Conservation (phyloP, 2,797 vertebrate genomes). For the Crocodylus rhombifer region DNA sequence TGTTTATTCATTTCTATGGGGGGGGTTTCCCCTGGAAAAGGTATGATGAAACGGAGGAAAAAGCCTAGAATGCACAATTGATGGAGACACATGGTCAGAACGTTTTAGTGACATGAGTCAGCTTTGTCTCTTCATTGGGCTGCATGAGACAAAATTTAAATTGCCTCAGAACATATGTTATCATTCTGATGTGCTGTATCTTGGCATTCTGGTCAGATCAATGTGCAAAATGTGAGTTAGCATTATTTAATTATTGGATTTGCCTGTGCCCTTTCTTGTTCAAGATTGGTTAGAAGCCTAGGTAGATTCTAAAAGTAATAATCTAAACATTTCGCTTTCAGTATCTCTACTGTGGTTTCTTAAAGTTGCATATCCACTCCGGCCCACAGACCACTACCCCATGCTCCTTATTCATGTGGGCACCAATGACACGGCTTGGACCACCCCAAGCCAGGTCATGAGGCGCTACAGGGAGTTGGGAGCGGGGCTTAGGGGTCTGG, state of each 20-base stretch:
- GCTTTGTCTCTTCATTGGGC: background rate
- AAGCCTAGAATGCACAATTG: constrained; percentile 39
- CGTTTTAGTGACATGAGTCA: constrained; percentile 43
- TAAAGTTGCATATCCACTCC: background rate
- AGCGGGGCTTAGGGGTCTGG: too few relatives aligned
- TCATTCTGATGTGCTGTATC: background rate
- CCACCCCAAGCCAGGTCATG: too few relatives aligned
- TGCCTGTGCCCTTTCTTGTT: background rate
- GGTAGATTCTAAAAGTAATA: background rate
- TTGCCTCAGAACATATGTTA: constrained; percentile 28
- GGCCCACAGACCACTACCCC: too few relatives aligned
- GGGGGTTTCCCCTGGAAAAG: constrained; percentile 33
- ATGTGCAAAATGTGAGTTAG: constrained; percentile 9
- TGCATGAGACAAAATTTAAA: constrained; percentile 21
- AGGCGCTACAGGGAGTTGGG: too few relatives aligned
- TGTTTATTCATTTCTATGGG: constrained; percentile 34
- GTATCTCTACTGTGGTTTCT: constrained; percentile 17
- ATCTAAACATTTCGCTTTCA: constrained; percentile 35
- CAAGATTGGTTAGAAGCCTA: constrained; percentile 1
- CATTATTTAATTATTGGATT: constrained; percentile 41
- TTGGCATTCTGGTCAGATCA: constrained; percentile 16
- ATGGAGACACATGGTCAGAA: constrained; percentile 40
- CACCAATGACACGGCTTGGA: too few relatives aligned
- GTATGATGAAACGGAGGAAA: constrained; percentile 49
- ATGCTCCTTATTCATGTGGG: too few relatives aligned